Percentiles rank a stretch among this genome's conserved stretches.
Conservation (phyloP, 1,140 invertebrate genomes). For the Holotrichia oblita region DNA sequence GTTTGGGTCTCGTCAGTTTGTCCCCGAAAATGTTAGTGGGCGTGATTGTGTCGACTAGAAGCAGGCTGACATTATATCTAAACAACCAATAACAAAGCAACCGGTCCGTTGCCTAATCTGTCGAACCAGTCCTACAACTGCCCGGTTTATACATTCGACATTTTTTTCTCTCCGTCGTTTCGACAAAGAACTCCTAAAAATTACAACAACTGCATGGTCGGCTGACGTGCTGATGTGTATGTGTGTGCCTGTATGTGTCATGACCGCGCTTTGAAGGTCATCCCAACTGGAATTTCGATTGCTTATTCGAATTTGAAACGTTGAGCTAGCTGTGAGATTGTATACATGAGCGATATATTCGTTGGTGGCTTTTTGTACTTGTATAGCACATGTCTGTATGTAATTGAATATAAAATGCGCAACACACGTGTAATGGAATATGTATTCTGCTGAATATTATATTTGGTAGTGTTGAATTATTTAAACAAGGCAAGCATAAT, state of each 20-base stretch:
- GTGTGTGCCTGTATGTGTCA: conserved; percentile 1
- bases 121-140: conserved; percentile 25
- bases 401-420: no score
- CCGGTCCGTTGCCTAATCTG: conserved; percentile 24
- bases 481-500: no score
- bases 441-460: no score
- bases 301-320: conserved; percentile 20
- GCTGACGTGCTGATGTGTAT: not conserved
- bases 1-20: conserved; percentile 1
- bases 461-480: no score
- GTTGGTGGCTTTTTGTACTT: no score
- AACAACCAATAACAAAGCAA: conserved; percentile 36
- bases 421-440: no score
- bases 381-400: no score
- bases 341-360: not conserved
- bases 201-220: conserved; percentile 4
- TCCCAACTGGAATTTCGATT: conserved; percentile 12
- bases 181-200: conserved; percentile 35
- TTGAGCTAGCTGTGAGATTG: not conserved
- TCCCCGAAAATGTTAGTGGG: conserved; percentile 32
- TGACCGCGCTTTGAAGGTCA: conserved; percentile 32
- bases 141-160: not conserved
- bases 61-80: conserved; percentile 29
- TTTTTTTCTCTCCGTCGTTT: conserved; percentile 33
- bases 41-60: conserved; percentile 27